Base-by-base conservation (phyloP, 1,140 invertebrate genomes). In the Drosophila lacertosa region DNA sequence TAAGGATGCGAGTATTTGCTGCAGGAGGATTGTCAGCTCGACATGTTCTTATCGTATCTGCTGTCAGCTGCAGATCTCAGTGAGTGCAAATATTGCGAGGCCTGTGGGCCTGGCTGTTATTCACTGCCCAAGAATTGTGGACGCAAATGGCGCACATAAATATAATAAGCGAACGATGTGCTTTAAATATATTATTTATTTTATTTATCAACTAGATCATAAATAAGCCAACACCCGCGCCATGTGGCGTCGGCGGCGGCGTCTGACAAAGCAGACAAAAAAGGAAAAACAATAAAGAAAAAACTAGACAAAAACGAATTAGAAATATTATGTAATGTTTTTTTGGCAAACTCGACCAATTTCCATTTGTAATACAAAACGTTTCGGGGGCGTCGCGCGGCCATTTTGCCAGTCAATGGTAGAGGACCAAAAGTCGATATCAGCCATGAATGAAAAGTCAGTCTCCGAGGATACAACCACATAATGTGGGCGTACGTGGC, bases 111-210 rank as follows among this genome's bases (percentile, higher is more conserved):
- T 42, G 54, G 42, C 54, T 29, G 53, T 67, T 54, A 72, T 60
- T 72, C 60, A 72, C 60, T 26, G 40, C 45, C 68, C 13, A 51
- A 29, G 29, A 53, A n/a, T 40, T 55, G 40, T 66, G 40, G 48
- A 67, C 63, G 54, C 55, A 67, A 66, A 59, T 59, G 59, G 68
- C 68, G 35, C 54, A 63, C 68, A 71, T 71, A 72, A 60, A 59
- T 66, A 53, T 66, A 51, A 58, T 66, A 57, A 39, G 45, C 16
- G 40, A 59, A 39, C n/a, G 70, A 79, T 83, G 62, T 69, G 57
- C 66, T 72, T 84, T 83, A 83, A 83, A 83, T 74, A 48, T 77
- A 86, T n/a, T n/a, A 88, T 77, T 86, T 81, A 86, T 86, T 86
- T 86, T 77, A 86, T 86, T 81, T 86, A 86, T 86, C 81, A 88